Evolutionary conservation across 2,113 vertebrate species (phyloP).

Genomic region (zebrafish (Danio rerio)): DNA sequence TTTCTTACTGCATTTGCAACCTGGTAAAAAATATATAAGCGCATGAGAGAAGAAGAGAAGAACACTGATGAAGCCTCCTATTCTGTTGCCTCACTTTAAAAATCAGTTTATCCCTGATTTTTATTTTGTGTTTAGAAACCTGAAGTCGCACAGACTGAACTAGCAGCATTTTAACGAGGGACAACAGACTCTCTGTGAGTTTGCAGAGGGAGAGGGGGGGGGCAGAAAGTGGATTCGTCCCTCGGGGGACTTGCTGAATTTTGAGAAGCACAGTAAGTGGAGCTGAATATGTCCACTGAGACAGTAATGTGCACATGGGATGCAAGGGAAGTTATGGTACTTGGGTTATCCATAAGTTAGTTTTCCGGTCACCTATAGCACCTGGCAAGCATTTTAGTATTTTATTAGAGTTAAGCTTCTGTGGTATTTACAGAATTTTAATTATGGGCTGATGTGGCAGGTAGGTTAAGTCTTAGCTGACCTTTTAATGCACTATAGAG

Average conservation of each 20-base stretch:
- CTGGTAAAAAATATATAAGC: not conserved
- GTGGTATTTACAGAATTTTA: not conserved
- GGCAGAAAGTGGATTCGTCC: constrained; percentile 45
- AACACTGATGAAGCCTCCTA: not conserved
- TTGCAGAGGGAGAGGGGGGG: constrained; percentile 23
- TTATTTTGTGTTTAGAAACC: not conserved
- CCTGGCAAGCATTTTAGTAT: too few relatives aligned
- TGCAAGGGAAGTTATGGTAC: constrained; percentile 18
- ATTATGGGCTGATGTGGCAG: not conserved
- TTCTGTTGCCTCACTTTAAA: not conserved
- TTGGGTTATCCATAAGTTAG: not conserved
- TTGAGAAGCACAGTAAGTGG: constrained; percentile 37
- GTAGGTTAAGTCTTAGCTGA: not conserved
- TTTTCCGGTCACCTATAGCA: not conserved
- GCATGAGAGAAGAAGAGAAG: not conserved
- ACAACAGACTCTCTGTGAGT: constrained; percentile 70
- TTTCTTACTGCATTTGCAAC: not conserved
- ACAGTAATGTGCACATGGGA: constrained; percentile 31
- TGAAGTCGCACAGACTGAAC: not conserved
- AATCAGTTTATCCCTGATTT: not conserved
- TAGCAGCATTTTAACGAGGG: constrained; percentile 32
- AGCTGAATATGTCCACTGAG: constrained; percentile 43
- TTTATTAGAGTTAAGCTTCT: not conserved
- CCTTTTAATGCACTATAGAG: not conserved
- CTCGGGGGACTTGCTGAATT: constrained; percentile 16